Percentiles rank a stretch among this genome's conserved stretches.
These are phyloP conservation scores for Tragelaphus oryx DNA, from an alignment of 2,797 vertebrate genomes.

Conservation along the genomic window DNA sequence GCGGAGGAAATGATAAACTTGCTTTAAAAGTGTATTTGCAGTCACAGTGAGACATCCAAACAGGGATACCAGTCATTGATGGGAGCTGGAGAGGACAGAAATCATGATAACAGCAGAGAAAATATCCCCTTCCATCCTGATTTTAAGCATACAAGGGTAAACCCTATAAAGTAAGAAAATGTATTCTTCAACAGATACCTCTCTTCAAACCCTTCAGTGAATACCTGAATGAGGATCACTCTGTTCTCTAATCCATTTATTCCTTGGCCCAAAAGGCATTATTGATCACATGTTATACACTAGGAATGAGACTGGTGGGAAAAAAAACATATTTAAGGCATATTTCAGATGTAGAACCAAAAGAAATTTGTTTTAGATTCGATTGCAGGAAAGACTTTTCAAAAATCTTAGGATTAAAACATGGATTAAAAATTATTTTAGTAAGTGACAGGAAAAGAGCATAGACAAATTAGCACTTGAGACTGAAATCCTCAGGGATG, in stretches of 20 bases:
- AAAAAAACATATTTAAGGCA: not conserved
- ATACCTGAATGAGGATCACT: not conserved
- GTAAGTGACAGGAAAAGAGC: not conserved
- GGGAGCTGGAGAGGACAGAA: not conserved
- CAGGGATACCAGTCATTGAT: not conserved
- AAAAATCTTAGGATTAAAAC: not conserved
- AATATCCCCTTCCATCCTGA: not conserved
- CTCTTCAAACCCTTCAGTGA: not conserved
- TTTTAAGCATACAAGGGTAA: not conserved
- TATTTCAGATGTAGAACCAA: not conserved
- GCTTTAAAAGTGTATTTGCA: not conserved
- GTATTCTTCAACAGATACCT: not conserved
- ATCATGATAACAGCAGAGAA: not conserved
- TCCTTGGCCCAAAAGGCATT: not conserved
- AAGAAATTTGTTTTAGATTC: not conserved
- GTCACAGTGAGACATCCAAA: not conserved
- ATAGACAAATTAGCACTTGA: not conserved
- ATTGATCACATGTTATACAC: not conserved
- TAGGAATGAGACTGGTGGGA: not conserved
- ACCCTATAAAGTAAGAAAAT: not conserved
- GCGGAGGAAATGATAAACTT: not conserved
- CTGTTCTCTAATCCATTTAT: not conserved
- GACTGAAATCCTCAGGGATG: not conserved
- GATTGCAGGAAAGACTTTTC: not conserved
- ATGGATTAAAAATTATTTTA: not conserved